Conservation (phyloP, 2,888 invertebrate species). For the Drosophila melanosoma region DNA sequence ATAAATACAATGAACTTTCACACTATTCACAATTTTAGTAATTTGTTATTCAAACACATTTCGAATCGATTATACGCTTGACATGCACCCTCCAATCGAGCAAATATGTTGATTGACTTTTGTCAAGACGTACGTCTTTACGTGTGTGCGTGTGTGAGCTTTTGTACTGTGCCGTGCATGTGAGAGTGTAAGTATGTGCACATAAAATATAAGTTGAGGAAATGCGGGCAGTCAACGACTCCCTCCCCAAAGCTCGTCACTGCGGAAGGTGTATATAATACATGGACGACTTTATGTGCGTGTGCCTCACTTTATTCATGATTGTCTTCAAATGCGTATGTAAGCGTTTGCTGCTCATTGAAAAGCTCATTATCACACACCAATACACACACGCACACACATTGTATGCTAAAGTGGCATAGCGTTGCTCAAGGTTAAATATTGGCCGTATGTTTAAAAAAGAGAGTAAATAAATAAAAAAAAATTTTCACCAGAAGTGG, state of each 20-base stretch:
- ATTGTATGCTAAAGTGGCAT: slow-evolving; percentile 1
- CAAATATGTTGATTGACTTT: slow-evolving; percentile 81
- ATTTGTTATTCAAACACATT: slow-evolving; percentile 81
- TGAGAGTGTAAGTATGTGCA: slow-evolving; percentile 22
- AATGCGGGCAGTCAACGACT: slow-evolving; percentile 52
- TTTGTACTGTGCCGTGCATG: slow-evolving; percentile 38
- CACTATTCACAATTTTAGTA: slow-evolving; percentile 72
- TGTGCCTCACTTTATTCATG: slow-evolving; percentile 22
- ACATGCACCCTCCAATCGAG: slow-evolving; percentile 73
- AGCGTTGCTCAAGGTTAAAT: slow-evolving; percentile 55
- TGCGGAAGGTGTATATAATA: slow-evolving; percentile 39
- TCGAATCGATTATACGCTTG: slow-evolving; percentile 78
- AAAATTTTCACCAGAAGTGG: slow-evolving; percentile 38
- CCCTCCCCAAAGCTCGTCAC: slow-evolving; percentile 11
- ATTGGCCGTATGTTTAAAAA: slow-evolving; percentile 42
- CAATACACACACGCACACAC: slow-evolving; percentile 27
- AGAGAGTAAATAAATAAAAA: slow-evolving; percentile 1
- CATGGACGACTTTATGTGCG: slow-evolving; percentile 44
- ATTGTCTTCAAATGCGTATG: slow-evolving; percentile 21
- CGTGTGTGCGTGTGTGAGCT: slow-evolving; percentile 26
- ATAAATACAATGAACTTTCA: slow-evolving; percentile 62
- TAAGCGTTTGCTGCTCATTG: slow-evolving; percentile 51
- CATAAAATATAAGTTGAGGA: slow-evolving; percentile 71
- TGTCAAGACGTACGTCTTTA: slow-evolving; percentile 67
- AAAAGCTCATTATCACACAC: slow-evolving; percentile 63